A percentile compares a stretch with the other conserved stretches of the same genome.
Evolutionary conservation across 2,797 vertebrate species (phyloP).

Genomic region (Sparus aurata): DNA sequence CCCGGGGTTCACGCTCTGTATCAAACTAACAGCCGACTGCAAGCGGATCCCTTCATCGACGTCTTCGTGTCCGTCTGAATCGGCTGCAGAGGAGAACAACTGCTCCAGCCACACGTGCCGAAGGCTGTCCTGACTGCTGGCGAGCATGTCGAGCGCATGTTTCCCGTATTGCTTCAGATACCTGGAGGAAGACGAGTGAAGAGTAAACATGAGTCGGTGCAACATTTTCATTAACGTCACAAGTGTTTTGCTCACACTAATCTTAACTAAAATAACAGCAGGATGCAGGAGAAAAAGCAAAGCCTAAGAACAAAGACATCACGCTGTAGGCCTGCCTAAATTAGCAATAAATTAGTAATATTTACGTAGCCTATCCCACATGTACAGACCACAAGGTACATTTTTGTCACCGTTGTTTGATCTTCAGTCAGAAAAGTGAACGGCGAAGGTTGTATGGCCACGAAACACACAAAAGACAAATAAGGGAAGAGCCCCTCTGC

Average conservation of each 20-base stretch:
- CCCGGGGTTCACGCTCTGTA: constrained; percentile 91
- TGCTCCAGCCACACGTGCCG: constrained; percentile 93
- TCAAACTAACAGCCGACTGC: constrained; percentile 88
- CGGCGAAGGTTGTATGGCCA: background rate
- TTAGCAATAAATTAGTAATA: background rate
- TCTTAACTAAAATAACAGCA: constrained; percentile 24
- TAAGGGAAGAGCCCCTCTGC: no score
- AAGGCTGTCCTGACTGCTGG: constrained; percentile 94
- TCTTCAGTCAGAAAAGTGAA: background rate
- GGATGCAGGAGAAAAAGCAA: constrained; percentile 16
- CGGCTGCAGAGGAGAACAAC: constrained; percentile 89
- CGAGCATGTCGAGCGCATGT: constrained; percentile 94
- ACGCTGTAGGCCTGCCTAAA: background rate
- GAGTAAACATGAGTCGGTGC: background rate
- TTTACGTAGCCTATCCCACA: background rate
- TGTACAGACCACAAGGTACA: constrained; percentile 9
- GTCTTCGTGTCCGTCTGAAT: constrained; percentile 63
- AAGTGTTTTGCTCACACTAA: background rate
- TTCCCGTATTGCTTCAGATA: constrained; percentile 90
- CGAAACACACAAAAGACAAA: background rate
- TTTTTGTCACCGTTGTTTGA: background rate
- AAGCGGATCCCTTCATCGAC: constrained; percentile 85
- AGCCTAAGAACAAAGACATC: background rate
- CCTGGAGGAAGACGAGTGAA: constrained; percentile 54
- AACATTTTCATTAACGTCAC: constrained; percentile 4